These are phyloP conservation scores for Semaprochilodus insignis DNA, from an alignment of 2,797 vertebrate genomes.

Conservation along the genomic window DNA sequence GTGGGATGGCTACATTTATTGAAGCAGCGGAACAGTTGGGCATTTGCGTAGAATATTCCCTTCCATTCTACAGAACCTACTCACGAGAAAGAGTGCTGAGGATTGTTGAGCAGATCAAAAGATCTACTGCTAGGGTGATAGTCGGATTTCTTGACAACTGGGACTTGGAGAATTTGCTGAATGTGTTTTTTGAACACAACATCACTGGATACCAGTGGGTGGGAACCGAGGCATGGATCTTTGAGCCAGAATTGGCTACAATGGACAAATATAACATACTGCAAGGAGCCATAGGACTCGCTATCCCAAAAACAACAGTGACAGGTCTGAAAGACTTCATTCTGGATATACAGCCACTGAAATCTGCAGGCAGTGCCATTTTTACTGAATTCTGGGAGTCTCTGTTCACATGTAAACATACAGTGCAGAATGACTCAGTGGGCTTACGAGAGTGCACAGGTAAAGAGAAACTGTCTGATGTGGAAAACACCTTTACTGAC, in stretches of 20 bases:
- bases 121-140: slow-evolving; percentile 71
- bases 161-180: slow-evolving; percentile 72
- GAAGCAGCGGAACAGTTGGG: slow-evolving; percentile 69
- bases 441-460: slow-evolving; percentile 23
- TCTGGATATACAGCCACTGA: slow-evolving; percentile 31
- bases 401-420: slow-evolving; percentile 18
- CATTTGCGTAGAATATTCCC: slow-evolving; percentile 75
- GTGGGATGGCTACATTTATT: slow-evolving; percentile 60
- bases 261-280: slow-evolving; percentile 70
- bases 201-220: slow-evolving; percentile 75
- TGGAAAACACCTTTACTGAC: slow-evolving; percentile 72
- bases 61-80: slow-evolving; percentile 67
- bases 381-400: slow-evolving; percentile 32
- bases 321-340: slow-evolving; percentile 40
- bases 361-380: slow-evolving; percentile 24
- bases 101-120: slow-evolving; percentile 70
- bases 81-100: slow-evolving; percentile 63
- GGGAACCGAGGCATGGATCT: slow-evolving; percentile 78
- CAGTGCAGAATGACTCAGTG: not conserved
- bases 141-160: slow-evolving; percentile 73
- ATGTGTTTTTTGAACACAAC: slow-evolving; percentile 67
- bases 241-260: slow-evolving; percentile 71
- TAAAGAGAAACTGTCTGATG: slow-evolving; percentile 61
- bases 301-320: slow-evolving; percentile 57
- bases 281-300: slow-evolving; percentile 74